A percentile compares a stretch with the other conserved stretches of the same genome.
Evolutionary conservation across 2,888 invertebrate genomes (phyloP).

Genomic region (Argyra leucocephala): DNA sequence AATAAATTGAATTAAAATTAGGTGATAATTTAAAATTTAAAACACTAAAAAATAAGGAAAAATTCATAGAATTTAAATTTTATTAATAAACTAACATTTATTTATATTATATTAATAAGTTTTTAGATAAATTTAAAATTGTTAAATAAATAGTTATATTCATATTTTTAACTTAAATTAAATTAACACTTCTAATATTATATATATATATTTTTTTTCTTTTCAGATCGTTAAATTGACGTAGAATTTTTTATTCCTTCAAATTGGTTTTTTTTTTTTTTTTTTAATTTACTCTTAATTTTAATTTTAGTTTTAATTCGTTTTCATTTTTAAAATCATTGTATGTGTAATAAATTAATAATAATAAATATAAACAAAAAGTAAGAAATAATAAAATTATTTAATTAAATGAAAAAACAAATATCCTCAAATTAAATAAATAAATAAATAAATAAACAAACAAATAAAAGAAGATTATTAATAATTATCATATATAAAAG

Average conservation of each 20-base stretch:
- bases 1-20: too few relatives aligned
- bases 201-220: background rate
- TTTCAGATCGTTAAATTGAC: background rate
- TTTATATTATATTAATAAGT: too few relatives aligned
- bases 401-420: background rate
- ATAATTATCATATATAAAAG: background rate
- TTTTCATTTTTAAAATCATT: background rate
- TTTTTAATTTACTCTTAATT: background rate
- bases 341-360: conserved; percentile 3
- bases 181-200: background rate
- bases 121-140: too few relatives aligned
- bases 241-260: conserved; percentile 2
- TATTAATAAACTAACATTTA: too few relatives aligned
- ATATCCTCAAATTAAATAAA: background rate
- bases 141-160: too few relatives aligned
- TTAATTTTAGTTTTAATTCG: background rate
- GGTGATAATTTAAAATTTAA: too few relatives aligned
- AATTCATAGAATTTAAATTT: too few relatives aligned
- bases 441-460: background rate
- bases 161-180: too few relatives aligned
- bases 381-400: background rate
- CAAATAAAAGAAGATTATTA: background rate
- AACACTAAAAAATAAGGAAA: too few relatives aligned
- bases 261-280: conserved; percentile 1
- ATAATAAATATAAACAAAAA: background rate